A percentile compares a stretch with the other conserved stretches of the same genome.
Evolutionary conservation across 2,113 vertebrate genomes (phyloP).

Genomic region (Ancistrus triradiatus): DNA sequence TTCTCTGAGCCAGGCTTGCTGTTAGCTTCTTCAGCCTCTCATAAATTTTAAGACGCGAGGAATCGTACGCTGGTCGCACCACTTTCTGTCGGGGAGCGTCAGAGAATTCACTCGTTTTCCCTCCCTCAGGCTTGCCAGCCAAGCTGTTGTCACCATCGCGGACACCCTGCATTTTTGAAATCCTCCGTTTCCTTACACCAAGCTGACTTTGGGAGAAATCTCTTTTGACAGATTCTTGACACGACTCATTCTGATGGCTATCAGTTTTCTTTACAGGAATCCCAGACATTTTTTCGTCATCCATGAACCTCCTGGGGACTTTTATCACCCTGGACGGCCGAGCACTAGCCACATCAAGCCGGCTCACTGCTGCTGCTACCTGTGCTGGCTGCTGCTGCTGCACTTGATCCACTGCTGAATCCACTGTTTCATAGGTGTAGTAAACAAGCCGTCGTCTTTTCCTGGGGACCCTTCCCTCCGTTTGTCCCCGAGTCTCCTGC

Average conservation of each 20-base stretch:
- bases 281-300: conserved; percentile 67
- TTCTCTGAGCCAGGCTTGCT: conserved; percentile 59
- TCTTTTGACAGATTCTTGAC: neutral
- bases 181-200: neutral
- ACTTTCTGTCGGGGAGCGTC: conserved; percentile 28
- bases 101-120: neutral
- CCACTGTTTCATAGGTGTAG: neutral
- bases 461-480: neutral
- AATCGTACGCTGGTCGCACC: conserved; percentile 62
- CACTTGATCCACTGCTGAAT: neutral
- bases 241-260: neutral
- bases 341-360: conserved; percentile 62
- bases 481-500: neutral
- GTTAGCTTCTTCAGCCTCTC: conserved; percentile 76
- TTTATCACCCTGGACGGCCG: conserved; percentile 83
- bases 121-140: conserved; percentile 1
- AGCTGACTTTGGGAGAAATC: neutral
- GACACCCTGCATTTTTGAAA: neutral
- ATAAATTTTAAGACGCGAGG: conserved; percentile 78
- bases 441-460: neutral
- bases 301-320: conserved; percentile 80
- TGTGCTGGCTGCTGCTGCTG: no score
- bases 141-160: neutral
- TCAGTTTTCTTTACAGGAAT: conserved; percentile 48
- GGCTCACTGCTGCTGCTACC: neutral